Percentiles rank a stretch among this genome's conserved stretches.
Evolutionary conservation across 1,140 invertebrate species (phyloP).

Genomic region (Bombus terrestris): DNA sequence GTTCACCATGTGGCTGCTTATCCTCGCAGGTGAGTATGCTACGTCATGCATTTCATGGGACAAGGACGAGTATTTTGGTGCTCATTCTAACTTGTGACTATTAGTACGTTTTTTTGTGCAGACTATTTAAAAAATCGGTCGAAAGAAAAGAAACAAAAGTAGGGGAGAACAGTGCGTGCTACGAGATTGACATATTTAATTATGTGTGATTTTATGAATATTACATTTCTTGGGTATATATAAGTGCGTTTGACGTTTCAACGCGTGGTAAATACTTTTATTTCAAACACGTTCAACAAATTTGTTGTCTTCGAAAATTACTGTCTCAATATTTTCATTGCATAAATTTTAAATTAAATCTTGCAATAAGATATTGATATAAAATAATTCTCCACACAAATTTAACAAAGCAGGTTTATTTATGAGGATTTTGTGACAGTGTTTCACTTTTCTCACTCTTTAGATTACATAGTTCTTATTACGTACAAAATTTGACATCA

Average conservation of each 20-base stretch:
- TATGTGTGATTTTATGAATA: conserved; percentile 16
- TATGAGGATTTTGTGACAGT: background rate
- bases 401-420: background rate
- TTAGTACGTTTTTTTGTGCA: conserved; percentile 13
- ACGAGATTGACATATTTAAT: background rate
- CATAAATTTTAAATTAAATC: background rate
- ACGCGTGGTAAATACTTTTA: too few relatives aligned
- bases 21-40: conserved; percentile 79
- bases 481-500: background rate
- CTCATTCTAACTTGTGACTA: background rate
- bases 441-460: background rate
- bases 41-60: conserved; percentile 21
- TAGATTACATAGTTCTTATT: background rate
- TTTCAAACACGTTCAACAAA: background rate
- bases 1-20: conserved; percentile 80
- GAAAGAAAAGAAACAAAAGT: background rate
- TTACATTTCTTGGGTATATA: background rate
- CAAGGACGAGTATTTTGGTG: conserved; percentile 26
- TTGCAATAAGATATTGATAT: too few relatives aligned
- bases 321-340: background rate
- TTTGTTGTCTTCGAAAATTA: too few relatives aligned
- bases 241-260: background rate
- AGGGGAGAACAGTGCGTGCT: conserved; percentile 17
- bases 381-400: background rate
- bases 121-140: background rate